Conservation (phyloP, 2,113 vertebrate genomes). For the Perca fluviatilis region DNA sequence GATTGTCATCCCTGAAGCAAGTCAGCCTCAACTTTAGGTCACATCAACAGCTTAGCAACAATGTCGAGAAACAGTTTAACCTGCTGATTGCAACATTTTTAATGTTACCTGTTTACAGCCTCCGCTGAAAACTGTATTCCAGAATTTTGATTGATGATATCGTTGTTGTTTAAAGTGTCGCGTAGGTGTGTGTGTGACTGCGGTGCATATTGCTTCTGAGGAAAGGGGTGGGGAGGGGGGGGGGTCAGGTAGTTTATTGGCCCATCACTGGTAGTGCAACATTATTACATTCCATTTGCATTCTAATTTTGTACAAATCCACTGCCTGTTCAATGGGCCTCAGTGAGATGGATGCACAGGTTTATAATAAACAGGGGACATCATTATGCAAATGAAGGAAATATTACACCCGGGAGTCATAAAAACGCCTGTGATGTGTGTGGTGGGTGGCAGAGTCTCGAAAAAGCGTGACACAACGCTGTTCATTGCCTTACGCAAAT, state of each 20-base stretch:
- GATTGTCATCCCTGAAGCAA: neutral
- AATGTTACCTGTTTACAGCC: constrained; percentile 31
- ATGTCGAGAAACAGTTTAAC: constrained; percentile 29
- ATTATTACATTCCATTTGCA: constrained; percentile 78
- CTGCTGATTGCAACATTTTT: constrained; percentile 25
- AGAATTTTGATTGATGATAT: constrained; percentile 54
- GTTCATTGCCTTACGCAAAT: constrained; percentile 72
- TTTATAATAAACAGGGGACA: constrained; percentile 78
- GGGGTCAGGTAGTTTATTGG: constrained; percentile 68
- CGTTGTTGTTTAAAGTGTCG: constrained; percentile 33
- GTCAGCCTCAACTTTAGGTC: neutral
- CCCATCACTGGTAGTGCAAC: constrained; percentile 55
- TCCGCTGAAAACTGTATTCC: constrained; percentile 40
- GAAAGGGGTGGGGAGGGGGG: neutral
- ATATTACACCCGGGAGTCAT: constrained; percentile 72
- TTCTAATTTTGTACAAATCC: constrained; percentile 79
- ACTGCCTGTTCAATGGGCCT: constrained; percentile 77
- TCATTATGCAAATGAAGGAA: constrained; percentile 80
- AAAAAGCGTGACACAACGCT: constrained; percentile 49
- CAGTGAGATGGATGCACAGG: constrained; percentile 77
- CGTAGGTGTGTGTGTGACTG: constrained; percentile 38
- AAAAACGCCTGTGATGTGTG: constrained; percentile 66
- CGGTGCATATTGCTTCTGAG: constrained; percentile 39
- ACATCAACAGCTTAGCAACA: neutral
- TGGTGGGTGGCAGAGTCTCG: constrained; percentile 47